These are phyloP conservation scores for Athalia rosae DNA, from an alignment of 2,888 invertebrate species.

Conservation along the genomic window DNA sequence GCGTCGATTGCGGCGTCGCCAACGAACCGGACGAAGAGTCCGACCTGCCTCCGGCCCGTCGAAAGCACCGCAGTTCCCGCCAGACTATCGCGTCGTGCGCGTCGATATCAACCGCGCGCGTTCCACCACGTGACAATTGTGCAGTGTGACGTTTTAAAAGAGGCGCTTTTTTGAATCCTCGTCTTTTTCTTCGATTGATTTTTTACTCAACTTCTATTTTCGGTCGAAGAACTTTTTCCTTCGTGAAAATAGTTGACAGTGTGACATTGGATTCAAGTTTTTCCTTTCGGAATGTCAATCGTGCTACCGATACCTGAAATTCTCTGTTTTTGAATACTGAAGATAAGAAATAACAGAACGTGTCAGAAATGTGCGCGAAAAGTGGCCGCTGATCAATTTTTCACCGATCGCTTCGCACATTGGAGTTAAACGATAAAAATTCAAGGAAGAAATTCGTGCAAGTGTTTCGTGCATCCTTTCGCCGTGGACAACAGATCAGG, in stretches of 20 bases:
- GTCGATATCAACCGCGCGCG: slow-evolving; percentile 58
- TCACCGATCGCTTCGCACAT: too few species aligned
- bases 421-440: too few species aligned
- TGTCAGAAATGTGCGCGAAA: too few species aligned
- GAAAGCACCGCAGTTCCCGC: slow-evolving; percentile 62
- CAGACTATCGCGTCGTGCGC: slow-evolving; percentile 65
- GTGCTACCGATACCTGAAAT: too few species aligned
- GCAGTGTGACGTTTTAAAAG: slow-evolving; percentile 1
- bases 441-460: slow-evolving; percentile 1
- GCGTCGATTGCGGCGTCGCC: slow-evolving; percentile 43
- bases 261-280: too few species aligned
- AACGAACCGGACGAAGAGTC: slow-evolving; percentile 27
- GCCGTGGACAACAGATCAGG: slow-evolving; percentile 65
- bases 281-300: too few species aligned
- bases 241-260: too few species aligned
- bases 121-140: slow-evolving; percentile 60
- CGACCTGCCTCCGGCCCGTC: slow-evolving; percentile 35
- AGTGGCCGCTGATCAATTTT: not conserved
- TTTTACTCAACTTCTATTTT: too few species aligned
- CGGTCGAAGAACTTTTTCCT: too few species aligned
- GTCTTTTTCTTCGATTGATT: not conserved
- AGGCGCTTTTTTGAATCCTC: not conserved
- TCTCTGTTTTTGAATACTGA: too few species aligned
- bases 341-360: too few species aligned
- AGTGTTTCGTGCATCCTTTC: slow-evolving; percentile 20